Base-by-base conservation (phyloP, 1,140 invertebrate genomes). In the Drosophila malerkotliana region DNA sequence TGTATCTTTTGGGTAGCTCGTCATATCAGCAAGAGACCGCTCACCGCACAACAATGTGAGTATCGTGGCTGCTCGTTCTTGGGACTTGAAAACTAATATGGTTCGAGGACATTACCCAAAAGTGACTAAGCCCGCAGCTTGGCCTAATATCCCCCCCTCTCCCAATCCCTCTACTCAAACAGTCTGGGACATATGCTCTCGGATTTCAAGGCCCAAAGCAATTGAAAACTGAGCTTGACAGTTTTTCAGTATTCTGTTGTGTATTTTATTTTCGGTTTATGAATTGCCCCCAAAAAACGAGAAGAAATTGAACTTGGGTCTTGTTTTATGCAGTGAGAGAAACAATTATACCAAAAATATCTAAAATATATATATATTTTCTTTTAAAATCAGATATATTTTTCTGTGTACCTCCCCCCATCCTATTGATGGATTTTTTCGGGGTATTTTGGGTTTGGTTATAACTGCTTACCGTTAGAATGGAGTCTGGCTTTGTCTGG, bases 201-300 rank as follows among this genome's bases (percentile, higher is more conserved):
- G 82, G 78, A 82, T 85, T 85, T 87, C 81, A 73, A 60, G 37
- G 68, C 75, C 75, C 47, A 78, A 78, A 79, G 81, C 82, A 87
- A 85, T 85, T 85, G 82, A 85, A 85, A 85, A 76, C 82, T 77
- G 82, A 85, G 82, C 81, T 84, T 84, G 81, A 84, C 80, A 77
- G 69, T 69, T 58, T 60, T 68, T 59, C 9, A n/a, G 34, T 41
- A 18, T 49, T 66, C 52, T 56, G 52, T 53, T 62, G 47, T 62
- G 56, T 21, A 21, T 62, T 72, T 59, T 60, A 73, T 76, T 54
- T 53, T 67, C 72, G 72, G 72, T 83, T 82, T 79, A 79, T 82
- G 80, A 78, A 77, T 80, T 77, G 77, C 54, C 73, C 51, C 73
- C 55, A 44, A 72, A 76, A 83, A 61, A 72, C 53, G 52, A 72